Evolutionary conservation across 1,140 invertebrate genomes (phyloP).

Genomic region (Leptoteleia sp.): DNA sequence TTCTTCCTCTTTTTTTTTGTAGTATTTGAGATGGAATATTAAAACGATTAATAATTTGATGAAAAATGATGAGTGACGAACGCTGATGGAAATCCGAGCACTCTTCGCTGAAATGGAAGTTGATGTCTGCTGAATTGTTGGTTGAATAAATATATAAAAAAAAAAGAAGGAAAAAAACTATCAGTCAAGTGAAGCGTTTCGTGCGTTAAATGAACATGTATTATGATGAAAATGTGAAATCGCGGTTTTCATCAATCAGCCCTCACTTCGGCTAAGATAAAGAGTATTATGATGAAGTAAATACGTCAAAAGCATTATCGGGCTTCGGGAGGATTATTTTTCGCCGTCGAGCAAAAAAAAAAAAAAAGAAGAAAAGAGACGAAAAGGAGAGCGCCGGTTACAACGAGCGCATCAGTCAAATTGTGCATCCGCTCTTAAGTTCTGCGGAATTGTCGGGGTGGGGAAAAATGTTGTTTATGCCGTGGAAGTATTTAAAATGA

Average conservation of each 20-base stretch:
- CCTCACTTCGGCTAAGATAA: conserved; percentile 57
- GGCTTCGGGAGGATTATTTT: conserved; percentile 56
- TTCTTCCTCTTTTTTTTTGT: conserved; percentile 43
- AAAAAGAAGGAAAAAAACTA: no score
- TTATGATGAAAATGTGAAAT: conserved; percentile 55
- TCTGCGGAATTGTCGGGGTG: not conserved
- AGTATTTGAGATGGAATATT: conserved; percentile 32
- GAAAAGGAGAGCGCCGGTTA: no score
- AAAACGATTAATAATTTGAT: conserved; percentile 49
- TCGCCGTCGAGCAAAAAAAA: conserved; percentile 36
- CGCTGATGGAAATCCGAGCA: conserved; percentile 4
- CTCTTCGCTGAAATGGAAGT: not conserved
- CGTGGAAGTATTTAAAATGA: no score
- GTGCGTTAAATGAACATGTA: conserved; percentile 42
- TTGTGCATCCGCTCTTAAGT: conserved; percentile 35
- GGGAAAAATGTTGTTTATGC: conserved; percentile 8
- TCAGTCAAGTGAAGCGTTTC: conserved; percentile 31
- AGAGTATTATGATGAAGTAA: conserved; percentile 57
- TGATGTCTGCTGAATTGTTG: conserved; percentile 9
- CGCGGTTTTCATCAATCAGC: conserved; percentile 54
- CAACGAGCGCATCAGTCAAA: conserved; percentile 52
- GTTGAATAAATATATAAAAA: no score
- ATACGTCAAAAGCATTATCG: conserved; percentile 54
- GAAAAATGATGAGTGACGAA: conserved; percentile 38
- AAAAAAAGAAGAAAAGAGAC: no score